Base-by-base conservation (phyloP, 2,113 vertebrate genomes). In the Prinia subflava region DNA sequence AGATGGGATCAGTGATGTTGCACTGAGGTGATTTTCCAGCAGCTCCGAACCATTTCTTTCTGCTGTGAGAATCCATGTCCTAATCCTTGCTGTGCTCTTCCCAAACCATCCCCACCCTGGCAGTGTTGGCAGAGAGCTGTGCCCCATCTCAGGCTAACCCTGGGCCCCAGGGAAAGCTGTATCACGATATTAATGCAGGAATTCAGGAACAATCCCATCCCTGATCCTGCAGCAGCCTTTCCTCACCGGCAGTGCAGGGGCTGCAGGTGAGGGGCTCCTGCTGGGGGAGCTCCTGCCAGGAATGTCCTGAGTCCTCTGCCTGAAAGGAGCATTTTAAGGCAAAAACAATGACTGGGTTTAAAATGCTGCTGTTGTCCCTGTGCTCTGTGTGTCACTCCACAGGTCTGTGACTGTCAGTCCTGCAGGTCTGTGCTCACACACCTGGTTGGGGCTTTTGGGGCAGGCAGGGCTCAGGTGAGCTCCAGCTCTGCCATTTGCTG, bases 321-420 rank as follows among this genome's bases (percentile, higher is more conserved):
- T 4, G 35, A 59, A 55, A 76, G 18, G 46, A 57, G 5, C 7
- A 0, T 19, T 80, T 41, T 7, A 10, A 37, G n/a, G 68, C 53
- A 55, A 7, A 8, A 5, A 16, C 30, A 69, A 15, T 2, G 44
- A 13, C 44, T 15, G 30, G 73, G 10, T 87, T 73, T 12, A 17
- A 50, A 46, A 8, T 10, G 7, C 64, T 3, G 1, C 1, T 11
- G 4, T 3, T 21, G 9, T 11, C 4, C 16, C 0, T 2, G 4
- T 1, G 13, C 30, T 44, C 4, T 8, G 3, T 9, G 21, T 3
- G 2, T 2, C 27, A 5, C 0, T 2, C 2, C n/a, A 2, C 9
- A 7, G 39, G 39, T 39, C 39, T 39, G 39, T 11, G n/a, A 39
- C 39, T 39, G 39, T 39, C 39, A 39, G 39, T 39, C 13, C 1